Percentiles rank a stretch among this genome's conserved stretches.
Conservation (phyloP, 1,140 invertebrate genomes). For the Apocrypta bakeri region DNA sequence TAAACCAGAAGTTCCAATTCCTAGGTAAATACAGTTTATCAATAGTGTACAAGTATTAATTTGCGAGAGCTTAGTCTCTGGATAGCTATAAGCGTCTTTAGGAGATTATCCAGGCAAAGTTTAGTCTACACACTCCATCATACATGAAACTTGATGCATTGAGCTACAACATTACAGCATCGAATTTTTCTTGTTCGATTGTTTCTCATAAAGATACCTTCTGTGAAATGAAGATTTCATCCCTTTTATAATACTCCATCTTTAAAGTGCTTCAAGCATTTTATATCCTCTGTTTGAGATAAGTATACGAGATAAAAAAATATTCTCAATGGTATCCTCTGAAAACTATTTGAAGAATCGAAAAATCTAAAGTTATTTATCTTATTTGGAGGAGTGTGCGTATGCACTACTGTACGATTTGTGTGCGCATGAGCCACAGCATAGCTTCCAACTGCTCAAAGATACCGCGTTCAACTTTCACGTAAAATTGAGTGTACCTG, state of each 20-base stretch:
- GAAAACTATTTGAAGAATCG: neutral
- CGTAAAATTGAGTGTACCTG: neutral
- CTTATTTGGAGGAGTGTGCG: neutral
- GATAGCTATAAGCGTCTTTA: neutral
- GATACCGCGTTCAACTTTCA: neutral
- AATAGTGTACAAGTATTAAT: neutral
- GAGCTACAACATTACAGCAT: neutral
- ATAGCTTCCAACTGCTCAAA: slow-evolving; percentile 29
- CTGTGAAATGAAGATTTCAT: too few relatives aligned
- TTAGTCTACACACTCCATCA: neutral
- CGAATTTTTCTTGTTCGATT: neutral
- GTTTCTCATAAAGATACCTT: neutral
- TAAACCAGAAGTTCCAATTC: neutral
- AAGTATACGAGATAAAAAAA: neutral
- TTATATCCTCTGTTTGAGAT: neutral
- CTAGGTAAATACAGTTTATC: neutral
- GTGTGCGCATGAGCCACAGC: neutral
- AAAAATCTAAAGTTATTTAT: neutral
- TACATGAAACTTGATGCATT: neutral
- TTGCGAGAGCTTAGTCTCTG: neutral
- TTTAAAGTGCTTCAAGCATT: too few relatives aligned
- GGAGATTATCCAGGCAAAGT: neutral
- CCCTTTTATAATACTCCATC: too few relatives aligned
- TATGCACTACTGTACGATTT: neutral
- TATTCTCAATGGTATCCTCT: neutral